phyloP scores from a whole-genome alignment of 2,113 vertebrate genomes.

The Peromyscus maniculatus region DNA sequence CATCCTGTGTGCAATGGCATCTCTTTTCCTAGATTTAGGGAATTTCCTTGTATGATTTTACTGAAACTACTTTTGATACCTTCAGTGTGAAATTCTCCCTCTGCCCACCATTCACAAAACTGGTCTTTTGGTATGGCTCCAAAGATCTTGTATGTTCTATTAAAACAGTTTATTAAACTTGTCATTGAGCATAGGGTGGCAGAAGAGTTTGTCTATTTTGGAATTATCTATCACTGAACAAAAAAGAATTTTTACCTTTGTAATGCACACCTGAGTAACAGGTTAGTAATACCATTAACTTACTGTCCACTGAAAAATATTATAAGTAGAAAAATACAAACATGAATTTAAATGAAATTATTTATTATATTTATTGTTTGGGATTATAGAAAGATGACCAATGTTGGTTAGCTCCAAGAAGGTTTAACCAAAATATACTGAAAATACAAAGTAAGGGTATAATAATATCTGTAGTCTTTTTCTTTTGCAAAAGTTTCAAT shows the following conservation, averaged over 20 bases:
- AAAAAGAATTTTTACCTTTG: conserved; percentile 49
- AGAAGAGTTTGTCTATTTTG: conserved; percentile 39
- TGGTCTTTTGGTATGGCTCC: neutral
- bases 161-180: neutral
- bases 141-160: neutral
- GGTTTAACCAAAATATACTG: conserved; percentile 8
- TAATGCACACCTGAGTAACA: conserved; percentile 25
- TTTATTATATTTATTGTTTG: conserved; percentile 13
- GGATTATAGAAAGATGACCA: conserved; percentile 44
- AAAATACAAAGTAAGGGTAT: conserved; percentile 3
- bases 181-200: neutral
- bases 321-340: neutral
- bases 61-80: neutral
- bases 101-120: neutral
- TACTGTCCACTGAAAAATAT: conserved; percentile 44
- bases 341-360: conserved; percentile 39
- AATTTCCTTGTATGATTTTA: neutral
- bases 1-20: too few species aligned
- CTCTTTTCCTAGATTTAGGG: neutral
- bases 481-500: conserved; percentile 52
- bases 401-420: conserved; percentile 38
- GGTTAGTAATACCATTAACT: conserved; percentile 33
- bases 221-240: conserved; percentile 40
- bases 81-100: neutral
- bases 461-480: conserved; percentile 41